Conservation (phyloP, 2,888 invertebrate species). For the Cactoblastis cactorum region DNA sequence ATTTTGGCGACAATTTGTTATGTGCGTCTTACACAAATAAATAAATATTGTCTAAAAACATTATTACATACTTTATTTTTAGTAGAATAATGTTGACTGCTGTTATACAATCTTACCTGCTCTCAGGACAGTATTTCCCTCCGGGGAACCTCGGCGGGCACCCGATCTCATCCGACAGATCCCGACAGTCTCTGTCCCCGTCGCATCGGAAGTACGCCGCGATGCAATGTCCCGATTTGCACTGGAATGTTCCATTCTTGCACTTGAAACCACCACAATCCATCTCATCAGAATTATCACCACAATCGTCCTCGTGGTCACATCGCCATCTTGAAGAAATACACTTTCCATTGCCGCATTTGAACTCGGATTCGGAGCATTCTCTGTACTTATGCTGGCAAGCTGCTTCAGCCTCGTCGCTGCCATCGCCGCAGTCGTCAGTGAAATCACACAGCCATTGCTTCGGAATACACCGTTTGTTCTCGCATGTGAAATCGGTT, state of each 20-base stretch:
- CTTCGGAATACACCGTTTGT: conserved; percentile 92
- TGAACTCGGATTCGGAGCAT: conserved; percentile 96
- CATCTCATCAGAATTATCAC: conserved; percentile 94
- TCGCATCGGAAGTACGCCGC: conserved; percentile 93
- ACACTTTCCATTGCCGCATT: conserved; percentile 92
- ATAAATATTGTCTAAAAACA: too few species aligned
- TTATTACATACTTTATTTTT: too few species aligned
- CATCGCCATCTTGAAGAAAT: conserved; percentile 96
- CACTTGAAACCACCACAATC: conserved; percentile 91
- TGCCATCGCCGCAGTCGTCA: conserved; percentile 97
- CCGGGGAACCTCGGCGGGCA: conserved; percentile 94
- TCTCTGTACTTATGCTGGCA: conserved; percentile 92
- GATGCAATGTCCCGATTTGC: conserved; percentile 95
- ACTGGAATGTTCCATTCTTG: conserved; percentile 95
- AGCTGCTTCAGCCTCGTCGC: conserved; percentile 90
- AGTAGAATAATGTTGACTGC: too few species aligned
- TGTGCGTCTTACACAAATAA: too few species aligned
- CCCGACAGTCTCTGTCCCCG: conserved; percentile 92
- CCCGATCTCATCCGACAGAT: conserved; percentile 92
- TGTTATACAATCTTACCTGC: conserved; percentile 68
- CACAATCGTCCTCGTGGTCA: conserved; percentile 98
- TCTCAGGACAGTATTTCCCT: conserved; percentile 92
- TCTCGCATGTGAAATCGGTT: conserved; percentile 95
- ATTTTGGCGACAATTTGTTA: too few species aligned
- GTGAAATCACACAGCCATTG: conserved; percentile 98